Evolutionary conservation across 1,140 invertebrate genomes (phyloP).

Genomic region (Eupeodes corollae): DNA sequence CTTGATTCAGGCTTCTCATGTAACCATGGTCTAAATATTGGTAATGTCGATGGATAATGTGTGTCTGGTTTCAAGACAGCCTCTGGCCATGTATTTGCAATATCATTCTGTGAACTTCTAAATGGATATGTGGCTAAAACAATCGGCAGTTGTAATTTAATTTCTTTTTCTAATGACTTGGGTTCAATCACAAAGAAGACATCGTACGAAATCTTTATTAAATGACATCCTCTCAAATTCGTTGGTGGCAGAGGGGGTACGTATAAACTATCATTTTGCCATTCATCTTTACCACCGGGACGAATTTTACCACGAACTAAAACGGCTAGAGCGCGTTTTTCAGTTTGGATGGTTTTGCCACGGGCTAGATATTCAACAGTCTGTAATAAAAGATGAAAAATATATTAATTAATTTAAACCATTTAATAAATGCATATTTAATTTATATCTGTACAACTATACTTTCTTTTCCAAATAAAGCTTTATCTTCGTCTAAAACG

Average conservation of each 20-base stretch:
- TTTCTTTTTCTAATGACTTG: constrained; percentile 81
- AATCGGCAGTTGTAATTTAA: constrained; percentile 85
- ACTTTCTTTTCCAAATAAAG: not conserved
- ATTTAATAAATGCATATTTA: not conserved
- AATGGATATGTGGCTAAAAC: constrained; percentile 89
- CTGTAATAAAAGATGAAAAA: constrained; percentile 34
- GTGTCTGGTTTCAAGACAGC: constrained; percentile 57
- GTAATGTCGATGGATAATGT: constrained; percentile 82
- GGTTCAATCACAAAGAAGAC: constrained; percentile 86
- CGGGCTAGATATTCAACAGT: constrained; percentile 84
- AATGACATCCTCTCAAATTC: constrained; percentile 86
- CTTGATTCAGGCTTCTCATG: constrained; percentile 40
- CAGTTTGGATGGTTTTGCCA: constrained; percentile 75
- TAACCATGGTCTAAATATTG: constrained; percentile 83
- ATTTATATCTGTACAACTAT: not conserved
- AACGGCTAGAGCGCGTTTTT: constrained; percentile 74
- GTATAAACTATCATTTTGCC: constrained; percentile 82
- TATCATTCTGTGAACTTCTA: constrained; percentile 47
- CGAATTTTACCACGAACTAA: constrained; percentile 72
- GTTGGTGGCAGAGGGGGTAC: constrained; percentile 91
- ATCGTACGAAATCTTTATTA: constrained; percentile 90
- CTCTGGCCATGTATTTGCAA: constrained; percentile 45
- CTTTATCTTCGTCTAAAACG: too few species aligned
- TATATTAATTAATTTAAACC: not conserved
- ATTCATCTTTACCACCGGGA: constrained; percentile 70